Evolutionary conservation across 2,113 vertebrate species (phyloP).

Genomic region (Porphyrio hochstetteri): DNA sequence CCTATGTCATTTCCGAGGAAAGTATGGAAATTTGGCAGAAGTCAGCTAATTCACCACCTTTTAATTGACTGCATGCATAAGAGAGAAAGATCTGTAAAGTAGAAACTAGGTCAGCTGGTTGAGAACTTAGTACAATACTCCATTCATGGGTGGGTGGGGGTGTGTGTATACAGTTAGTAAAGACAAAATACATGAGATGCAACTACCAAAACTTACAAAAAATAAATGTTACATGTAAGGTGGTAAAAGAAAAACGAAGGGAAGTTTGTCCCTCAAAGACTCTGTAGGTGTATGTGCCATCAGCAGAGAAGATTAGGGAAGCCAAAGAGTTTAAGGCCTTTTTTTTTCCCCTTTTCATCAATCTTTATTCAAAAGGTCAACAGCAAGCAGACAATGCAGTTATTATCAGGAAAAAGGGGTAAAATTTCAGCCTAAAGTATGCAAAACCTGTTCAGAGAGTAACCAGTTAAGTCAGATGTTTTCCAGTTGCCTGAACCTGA

Average conservation of each 20-base stretch:
- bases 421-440: neutral
- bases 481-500: neutral
- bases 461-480: neutral
- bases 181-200: neutral
- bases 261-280: neutral
- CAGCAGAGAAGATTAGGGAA: neutral
- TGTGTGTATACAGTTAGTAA: neutral
- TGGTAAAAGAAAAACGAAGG: neutral
- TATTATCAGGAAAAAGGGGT: neutral
- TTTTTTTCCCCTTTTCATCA: neutral
- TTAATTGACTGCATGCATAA: neutral
- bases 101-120: neutral
- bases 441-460: neutral
- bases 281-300: neutral
- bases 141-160: neutral
- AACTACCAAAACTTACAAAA: neutral
- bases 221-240: neutral
- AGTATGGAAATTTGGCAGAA: neutral
- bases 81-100: neutral
- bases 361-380: neutral
- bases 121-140: neutral
- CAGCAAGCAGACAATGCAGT: neutral
- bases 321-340: neutral
- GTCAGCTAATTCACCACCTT: neutral
- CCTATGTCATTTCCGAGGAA: neutral